Percentiles rank a stretch among this genome's conserved stretches.
Evolutionary conservation across 2,113 vertebrate genomes (phyloP).

Genomic region (Anhinga anhinga): DNA sequence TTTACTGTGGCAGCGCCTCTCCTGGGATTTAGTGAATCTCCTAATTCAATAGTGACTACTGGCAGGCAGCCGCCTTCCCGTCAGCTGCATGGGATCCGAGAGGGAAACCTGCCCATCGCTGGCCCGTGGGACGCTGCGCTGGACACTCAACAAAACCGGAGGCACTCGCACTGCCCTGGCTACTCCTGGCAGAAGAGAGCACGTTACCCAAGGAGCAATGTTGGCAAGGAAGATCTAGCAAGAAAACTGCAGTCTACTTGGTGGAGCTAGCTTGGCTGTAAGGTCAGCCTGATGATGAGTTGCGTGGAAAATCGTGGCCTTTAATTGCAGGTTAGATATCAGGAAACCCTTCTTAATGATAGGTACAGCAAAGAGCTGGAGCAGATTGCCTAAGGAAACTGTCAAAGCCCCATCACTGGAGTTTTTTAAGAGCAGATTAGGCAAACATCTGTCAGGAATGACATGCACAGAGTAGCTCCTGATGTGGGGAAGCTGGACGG

Average conservation of each 20-base stretch:
- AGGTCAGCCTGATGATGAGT: background rate
- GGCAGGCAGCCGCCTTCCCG: background rate
- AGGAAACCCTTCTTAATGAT: slow-evolving; percentile 35
- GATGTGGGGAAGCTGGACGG: background rate
- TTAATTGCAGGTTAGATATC: slow-evolving; percentile 42
- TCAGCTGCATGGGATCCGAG: background rate
- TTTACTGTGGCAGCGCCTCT: background rate
- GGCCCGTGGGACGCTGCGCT: background rate
- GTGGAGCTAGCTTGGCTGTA: background rate
- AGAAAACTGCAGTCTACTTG: background rate
- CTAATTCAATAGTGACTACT: background rate
- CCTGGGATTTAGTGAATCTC: background rate
- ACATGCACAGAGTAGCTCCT: background rate
- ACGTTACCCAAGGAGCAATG: background rate
- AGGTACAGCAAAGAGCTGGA: background rate
- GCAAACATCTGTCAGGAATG: slow-evolving; percentile 46
- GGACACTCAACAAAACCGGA: background rate
- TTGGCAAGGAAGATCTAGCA: background rate
- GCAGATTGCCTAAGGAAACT: slow-evolving; percentile 52
- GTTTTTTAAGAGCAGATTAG: slow-evolving; percentile 17
- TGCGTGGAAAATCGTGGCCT: background rate
- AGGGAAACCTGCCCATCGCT: background rate
- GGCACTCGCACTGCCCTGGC: background rate
- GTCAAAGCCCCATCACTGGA: slow-evolving; percentile 35
- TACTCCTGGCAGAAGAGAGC: background rate